Conservation (phyloP, 2,888 invertebrate genomes). For the Noctua fimbriata region DNA sequence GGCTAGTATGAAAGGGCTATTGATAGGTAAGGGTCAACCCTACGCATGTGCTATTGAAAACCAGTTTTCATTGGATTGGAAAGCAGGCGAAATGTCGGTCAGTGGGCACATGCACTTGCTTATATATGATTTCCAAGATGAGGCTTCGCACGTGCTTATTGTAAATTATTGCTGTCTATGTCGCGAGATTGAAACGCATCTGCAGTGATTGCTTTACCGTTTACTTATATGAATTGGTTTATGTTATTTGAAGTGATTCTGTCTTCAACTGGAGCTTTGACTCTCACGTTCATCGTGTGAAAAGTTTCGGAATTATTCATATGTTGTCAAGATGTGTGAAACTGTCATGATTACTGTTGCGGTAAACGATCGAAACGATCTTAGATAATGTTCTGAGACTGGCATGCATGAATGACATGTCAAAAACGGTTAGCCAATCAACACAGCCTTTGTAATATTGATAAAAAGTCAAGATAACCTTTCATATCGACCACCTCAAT, state of each 20-base stretch:
- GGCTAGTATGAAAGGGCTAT: conserved; percentile 62
- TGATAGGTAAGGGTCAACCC: conserved; percentile 65
- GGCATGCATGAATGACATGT: conserved; percentile 2
- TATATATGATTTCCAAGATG: conserved; percentile 61
- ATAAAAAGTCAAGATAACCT: conserved; percentile 44
- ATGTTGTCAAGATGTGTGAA: neutral
- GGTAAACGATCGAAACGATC: neutral
- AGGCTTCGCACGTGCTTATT: conserved; percentile 50
- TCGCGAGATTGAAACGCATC: conserved; percentile 48
- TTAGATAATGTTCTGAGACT: neutral
- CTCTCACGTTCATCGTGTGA: neutral
- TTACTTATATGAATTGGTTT: conserved; percentile 28
- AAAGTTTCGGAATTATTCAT: neutral
- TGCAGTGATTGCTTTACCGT: conserved; percentile 44
- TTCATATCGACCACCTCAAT: conserved; percentile 39
- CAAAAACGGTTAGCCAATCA: conserved; percentile 29
- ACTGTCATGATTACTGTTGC: neutral
- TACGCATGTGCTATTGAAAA: conserved; percentile 63
- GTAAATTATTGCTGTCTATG: conserved; percentile 40
- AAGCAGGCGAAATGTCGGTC: conserved; percentile 72
- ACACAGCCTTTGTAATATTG: conserved; percentile 17
- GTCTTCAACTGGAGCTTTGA: neutral
- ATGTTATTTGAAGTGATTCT: conserved; percentile 22
- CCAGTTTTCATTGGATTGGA: conserved; percentile 70
- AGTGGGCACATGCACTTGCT: conserved; percentile 71